Conservation (phyloP, 53 echinoderm and acorn worm genomes). For the Patiria pectinifera region DNA sequence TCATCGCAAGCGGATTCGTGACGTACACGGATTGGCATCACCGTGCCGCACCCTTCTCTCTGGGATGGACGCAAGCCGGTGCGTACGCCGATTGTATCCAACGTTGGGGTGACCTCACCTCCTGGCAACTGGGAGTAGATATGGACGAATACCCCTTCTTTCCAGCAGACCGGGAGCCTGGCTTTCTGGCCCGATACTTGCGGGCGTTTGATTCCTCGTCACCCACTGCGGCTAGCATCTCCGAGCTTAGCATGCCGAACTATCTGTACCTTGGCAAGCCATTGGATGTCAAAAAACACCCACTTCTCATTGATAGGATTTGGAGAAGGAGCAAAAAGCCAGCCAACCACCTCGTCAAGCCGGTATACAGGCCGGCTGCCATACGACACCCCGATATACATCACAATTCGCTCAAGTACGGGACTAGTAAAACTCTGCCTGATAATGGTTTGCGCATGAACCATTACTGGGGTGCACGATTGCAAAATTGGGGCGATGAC, state of each 20-base stretch:
- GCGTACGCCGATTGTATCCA: slow-evolving; percentile 12
- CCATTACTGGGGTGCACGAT: slow-evolving; percentile 28
- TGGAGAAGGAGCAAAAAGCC: slow-evolving; percentile 10
- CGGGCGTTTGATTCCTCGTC: not conserved
- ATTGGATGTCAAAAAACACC: not conserved
- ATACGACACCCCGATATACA: not conserved
- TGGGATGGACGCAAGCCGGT: slow-evolving; percentile 18
- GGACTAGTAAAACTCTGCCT: not conserved
- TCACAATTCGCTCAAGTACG: slow-evolving; percentile 11
- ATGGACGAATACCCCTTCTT: slow-evolving; percentile 32
- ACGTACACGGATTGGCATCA: slow-evolving; percentile 43
- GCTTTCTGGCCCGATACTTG: slow-evolving; percentile 22
- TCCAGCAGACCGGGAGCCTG: not conserved
- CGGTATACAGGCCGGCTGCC: slow-evolving; percentile 22
- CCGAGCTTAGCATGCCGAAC: slow-evolving; percentile 33
- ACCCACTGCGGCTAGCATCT: not conserved
- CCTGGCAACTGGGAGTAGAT: slow-evolving; percentile 15
- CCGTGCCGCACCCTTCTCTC: slow-evolving; percentile 18
- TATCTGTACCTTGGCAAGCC: slow-evolving; percentile 30
- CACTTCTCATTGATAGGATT: slow-evolving; percentile 21
- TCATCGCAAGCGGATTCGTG: slow-evolving; percentile 15
- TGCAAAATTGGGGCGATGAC: slow-evolving; percentile 35
- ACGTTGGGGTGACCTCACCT: not conserved
- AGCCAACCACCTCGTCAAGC: slow-evolving; percentile 14
- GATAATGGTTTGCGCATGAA: not conserved